Percentiles rank a stretch among this genome's conserved stretches.
phyloP scores from a whole-genome alignment of 2,113 vertebrate species.

The Mesoclemmys tuberculata region DNA sequence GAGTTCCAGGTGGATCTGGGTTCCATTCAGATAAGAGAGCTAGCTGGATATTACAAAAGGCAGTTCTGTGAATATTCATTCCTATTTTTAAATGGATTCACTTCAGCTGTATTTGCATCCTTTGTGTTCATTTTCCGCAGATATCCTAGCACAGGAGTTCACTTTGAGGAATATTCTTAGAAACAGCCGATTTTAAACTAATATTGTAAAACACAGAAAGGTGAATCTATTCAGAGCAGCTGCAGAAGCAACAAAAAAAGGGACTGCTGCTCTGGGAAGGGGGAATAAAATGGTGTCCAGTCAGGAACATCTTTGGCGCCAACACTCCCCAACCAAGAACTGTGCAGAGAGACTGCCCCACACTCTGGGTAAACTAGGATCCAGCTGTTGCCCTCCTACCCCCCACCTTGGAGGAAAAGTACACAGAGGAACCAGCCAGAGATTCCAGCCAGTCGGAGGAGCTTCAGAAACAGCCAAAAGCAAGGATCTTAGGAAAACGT shows the following conservation, averaged over 20 bases:
- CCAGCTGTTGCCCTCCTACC: neutral
- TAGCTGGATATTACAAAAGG: accelerated
- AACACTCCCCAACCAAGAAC: neutral
- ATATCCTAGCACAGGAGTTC: neutral
- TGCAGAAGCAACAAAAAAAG: neutral
- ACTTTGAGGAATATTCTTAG: neutral
- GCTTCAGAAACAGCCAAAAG: neutral
- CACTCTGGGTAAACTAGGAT: neutral
- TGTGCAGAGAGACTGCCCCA: neutral
- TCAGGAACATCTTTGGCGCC: neutral
- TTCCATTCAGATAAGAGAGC: neutral
- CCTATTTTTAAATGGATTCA: neutral
- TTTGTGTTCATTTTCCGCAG: conserved; percentile 37
- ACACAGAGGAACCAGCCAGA: neutral
- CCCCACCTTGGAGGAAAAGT: neutral
- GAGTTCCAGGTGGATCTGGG: neutral
- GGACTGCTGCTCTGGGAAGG: neutral
- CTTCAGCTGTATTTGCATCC: neutral
- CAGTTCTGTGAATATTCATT: neutral
- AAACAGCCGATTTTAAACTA: neutral
- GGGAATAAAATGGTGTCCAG: neutral
- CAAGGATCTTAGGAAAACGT: too few relatives aligned
- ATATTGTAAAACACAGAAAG: conserved; percentile 31
- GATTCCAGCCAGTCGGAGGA: neutral
- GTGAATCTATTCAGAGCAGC: neutral